These are phyloP conservation scores for Heterodera schachtii DNA, from an alignment of 1,140 invertebrate species.

Conservation along the genomic window DNA sequence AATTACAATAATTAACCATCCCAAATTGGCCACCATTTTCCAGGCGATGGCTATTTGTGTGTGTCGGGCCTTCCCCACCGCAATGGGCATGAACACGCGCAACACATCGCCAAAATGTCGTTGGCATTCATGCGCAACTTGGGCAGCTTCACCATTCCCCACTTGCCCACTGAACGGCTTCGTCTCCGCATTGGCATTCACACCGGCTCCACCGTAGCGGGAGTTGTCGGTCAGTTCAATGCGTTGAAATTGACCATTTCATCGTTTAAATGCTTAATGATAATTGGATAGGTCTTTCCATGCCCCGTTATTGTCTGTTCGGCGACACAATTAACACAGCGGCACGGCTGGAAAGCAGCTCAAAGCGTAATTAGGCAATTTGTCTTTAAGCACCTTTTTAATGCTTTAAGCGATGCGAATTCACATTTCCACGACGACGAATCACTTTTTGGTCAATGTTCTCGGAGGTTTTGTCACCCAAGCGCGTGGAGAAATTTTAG, in stretches of 20 bases:
- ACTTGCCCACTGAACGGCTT: slow-evolving; percentile 47
- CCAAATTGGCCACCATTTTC: not conserved
- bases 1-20: too few species aligned
- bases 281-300: slow-evolving; percentile 70
- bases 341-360: slow-evolving; percentile 69
- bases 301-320: slow-evolving; percentile 87
- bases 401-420: slow-evolving; percentile 40
- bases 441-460: slow-evolving; percentile 5
- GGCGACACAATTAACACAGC: slow-evolving; percentile 72
- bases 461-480: slow-evolving; percentile 49
- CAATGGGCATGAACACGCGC: slow-evolving; percentile 86
- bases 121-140: slow-evolving; percentile 44
- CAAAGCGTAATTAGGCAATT: slow-evolving; percentile 66
- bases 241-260: too few species aligned
- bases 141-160: slow-evolving; percentile 37
- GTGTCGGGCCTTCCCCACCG: slow-evolving; percentile 71
- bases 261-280: too few species aligned
- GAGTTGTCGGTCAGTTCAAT: slow-evolving; percentile 74
- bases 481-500: slow-evolving; percentile 51
- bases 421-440: slow-evolving; percentile 50
- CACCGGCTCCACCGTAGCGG: slow-evolving; percentile 79
- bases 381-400: slow-evolving; percentile 13
- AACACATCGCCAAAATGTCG: slow-evolving; percentile 76
- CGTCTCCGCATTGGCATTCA: slow-evolving; percentile 82
- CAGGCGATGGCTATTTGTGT: slow-evolving; percentile 87